Evolutionary conservation across 2,797 vertebrate species (phyloP).

Genomic region (Rousettus madagascariensis): DNA sequence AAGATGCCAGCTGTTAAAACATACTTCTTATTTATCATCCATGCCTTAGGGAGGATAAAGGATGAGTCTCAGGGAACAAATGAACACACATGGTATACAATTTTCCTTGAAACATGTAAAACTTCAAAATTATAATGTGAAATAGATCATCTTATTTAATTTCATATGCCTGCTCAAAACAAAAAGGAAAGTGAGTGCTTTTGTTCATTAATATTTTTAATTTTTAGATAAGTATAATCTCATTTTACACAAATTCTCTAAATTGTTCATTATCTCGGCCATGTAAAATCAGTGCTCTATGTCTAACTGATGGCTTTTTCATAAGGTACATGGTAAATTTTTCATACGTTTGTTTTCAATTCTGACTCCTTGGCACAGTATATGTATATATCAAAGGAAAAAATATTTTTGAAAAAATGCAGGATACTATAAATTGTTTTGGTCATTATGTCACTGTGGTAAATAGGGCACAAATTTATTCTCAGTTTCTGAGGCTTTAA

Average conservation of each 20-base stretch:
- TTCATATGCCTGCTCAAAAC: slow-evolving; percentile 1
- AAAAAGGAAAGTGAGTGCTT: neutral
- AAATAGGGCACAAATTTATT: neutral
- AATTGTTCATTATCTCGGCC: neutral
- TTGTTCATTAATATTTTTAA: slow-evolving; percentile 13
- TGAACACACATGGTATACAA: slow-evolving; percentile 20
- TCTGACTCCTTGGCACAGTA: neutral
- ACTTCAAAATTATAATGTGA: neutral
- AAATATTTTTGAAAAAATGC: neutral
- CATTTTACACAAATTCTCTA: neutral
- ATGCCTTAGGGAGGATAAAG: slow-evolving; percentile 40
- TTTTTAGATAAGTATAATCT: neutral
- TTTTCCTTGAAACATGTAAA: slow-evolving; percentile 53
- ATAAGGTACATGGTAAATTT: neutral
- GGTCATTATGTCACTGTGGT: neutral
- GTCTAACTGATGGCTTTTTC: neutral
- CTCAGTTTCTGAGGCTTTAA: slow-evolving; percentile 30
- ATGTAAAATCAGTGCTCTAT: neutral
- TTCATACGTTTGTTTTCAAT: slow-evolving; percentile 21
- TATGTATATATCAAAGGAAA: neutral
- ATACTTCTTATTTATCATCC: slow-evolving; percentile 59
- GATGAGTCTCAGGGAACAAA: slow-evolving; percentile 17
- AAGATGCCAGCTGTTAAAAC: slow-evolving; percentile 61
- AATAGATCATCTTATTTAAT: slow-evolving; percentile 23
- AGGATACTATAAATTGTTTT: neutral